Evolutionary conservation across 2,888 invertebrate genomes (phyloP).

Genomic region (Sphecodes monilicornis): DNA sequence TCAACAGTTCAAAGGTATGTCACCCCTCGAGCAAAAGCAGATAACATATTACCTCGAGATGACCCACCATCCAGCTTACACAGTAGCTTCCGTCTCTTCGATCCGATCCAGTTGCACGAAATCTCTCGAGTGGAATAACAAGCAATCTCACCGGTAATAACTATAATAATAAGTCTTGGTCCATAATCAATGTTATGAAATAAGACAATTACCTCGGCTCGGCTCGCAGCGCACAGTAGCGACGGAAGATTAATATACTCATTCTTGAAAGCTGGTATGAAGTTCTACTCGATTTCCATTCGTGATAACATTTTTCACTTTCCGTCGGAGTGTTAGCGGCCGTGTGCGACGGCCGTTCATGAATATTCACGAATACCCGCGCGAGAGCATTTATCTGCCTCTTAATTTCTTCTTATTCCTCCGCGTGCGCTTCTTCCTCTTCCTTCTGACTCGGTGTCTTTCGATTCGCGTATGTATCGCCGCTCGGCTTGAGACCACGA

Average conservation of each 20-base stretch:
- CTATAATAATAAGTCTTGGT: slow-evolving; percentile 10
- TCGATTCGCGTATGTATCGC: slow-evolving; percentile 29
- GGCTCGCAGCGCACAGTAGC: slow-evolving; percentile 13
- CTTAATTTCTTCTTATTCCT: slow-evolving; percentile 40
- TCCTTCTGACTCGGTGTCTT: slow-evolving; percentile 8
- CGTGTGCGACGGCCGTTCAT: slow-evolving; percentile 21
- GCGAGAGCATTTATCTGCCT: slow-evolving; percentile 28
- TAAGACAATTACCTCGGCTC: slow-evolving; percentile 10
- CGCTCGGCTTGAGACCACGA: background rate
- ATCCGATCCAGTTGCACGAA: background rate
- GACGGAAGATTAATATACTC: slow-evolving; percentile 48
- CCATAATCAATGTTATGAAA: slow-evolving; percentile 10
- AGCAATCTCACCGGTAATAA: slow-evolving; percentile 1
- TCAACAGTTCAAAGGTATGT: too few relatives aligned
- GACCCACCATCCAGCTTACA: background rate
- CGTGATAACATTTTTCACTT: slow-evolving; percentile 58
- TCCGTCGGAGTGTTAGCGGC: slow-evolving; percentile 35
- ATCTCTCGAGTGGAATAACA: background rate
- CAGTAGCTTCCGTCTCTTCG: background rate
- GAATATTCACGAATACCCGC: slow-evolving; percentile 40
- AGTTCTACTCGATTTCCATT: slow-evolving; percentile 42
- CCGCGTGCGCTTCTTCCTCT: slow-evolving; percentile 21
- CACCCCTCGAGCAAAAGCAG: background rate
- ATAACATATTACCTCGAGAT: background rate
- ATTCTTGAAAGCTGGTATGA: slow-evolving; percentile 27